A percentile compares a stretch with the other conserved stretches of the same genome.
phyloP scores from a whole-genome alignment of 2,797 vertebrate species.

The Anguilla obscura region DNA sequence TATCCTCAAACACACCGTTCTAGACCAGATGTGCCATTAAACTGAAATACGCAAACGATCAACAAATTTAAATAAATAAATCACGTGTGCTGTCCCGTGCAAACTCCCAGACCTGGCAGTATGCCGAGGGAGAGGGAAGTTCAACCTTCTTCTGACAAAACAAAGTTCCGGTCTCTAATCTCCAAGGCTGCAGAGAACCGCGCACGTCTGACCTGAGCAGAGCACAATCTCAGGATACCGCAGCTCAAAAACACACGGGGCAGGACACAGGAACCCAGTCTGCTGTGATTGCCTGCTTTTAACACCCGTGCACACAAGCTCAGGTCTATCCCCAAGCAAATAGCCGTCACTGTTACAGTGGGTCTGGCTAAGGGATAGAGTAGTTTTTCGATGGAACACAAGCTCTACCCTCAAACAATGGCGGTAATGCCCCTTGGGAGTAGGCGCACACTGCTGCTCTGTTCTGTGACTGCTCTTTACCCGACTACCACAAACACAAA shows the following conservation, averaged over 20 bases:
- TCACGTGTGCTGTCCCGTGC: background rate
- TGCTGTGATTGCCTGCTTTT: background rate
- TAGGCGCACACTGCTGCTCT: constrained; percentile 50
- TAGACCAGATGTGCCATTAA: background rate
- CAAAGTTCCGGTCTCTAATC: constrained; percentile 48
- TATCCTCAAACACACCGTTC: background rate
- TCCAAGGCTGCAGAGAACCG: background rate
- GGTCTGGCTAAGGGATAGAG: constrained; percentile 47
- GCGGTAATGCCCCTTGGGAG: constrained; percentile 41
- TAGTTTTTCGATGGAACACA: constrained; percentile 43
- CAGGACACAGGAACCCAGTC: background rate
- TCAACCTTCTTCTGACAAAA: constrained; percentile 54
- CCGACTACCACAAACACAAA: constrained; percentile 49
- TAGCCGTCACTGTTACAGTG: constrained; percentile 46
- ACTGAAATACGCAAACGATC: background rate
- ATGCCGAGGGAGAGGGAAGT: constrained; percentile 49
- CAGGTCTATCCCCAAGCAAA: background rate
- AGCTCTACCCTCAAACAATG: constrained; percentile 42
- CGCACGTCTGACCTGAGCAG: background rate
- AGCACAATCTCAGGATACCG: background rate
- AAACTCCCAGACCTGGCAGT: background rate
- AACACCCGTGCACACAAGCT: constrained; percentile 3
- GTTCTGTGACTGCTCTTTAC: constrained; percentile 51
- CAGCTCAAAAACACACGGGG: background rate
- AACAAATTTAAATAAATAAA: background rate